A percentile compares a stretch with the other conserved stretches of the same genome.
These are phyloP conservation scores for Ips typographus DNA, from an alignment of 1,140 invertebrate genomes.

Conservation along the genomic window DNA sequence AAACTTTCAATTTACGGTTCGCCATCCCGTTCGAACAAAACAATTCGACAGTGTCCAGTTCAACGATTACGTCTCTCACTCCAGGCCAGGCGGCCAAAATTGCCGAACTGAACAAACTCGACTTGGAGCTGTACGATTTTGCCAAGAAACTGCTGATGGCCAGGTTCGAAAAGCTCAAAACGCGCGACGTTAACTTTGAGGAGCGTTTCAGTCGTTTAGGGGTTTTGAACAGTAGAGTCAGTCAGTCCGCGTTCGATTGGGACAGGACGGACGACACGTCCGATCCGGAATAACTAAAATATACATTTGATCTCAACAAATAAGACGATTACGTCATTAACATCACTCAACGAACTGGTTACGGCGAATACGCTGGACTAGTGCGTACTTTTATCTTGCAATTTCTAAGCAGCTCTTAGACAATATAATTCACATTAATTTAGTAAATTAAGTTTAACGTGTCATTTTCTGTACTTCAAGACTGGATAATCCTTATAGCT, in stretches of 20 bases:
- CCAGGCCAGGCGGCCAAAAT: constrained; percentile 74
- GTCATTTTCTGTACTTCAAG: too few relatives aligned
- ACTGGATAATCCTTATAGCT: too few relatives aligned
- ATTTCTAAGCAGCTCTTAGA: too few relatives aligned
- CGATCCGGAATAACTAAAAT: background rate
- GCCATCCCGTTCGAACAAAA: constrained; percentile 86
- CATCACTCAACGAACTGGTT: too few relatives aligned
- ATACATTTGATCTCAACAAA: too few relatives aligned
- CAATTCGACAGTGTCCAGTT: constrained; percentile 82
- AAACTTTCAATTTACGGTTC: constrained; percentile 93
- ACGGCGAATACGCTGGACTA: too few relatives aligned
- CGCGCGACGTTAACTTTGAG: constrained; percentile 76
- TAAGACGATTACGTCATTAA: too few relatives aligned
- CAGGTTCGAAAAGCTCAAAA: constrained; percentile 78
- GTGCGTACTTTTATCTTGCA: too few relatives aligned
- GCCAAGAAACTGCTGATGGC: constrained; percentile 86
- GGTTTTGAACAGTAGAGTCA: constrained; percentile 67
- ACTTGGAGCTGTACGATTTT: constrained; percentile 92
- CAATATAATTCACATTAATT: too few relatives aligned
- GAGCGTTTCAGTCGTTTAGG: constrained; percentile 78
- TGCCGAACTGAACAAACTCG: constrained; percentile 80
- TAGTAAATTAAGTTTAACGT: too few relatives aligned
- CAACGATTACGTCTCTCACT: constrained; percentile 72
- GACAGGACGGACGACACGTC: constrained; percentile 55
- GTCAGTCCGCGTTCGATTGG: constrained; percentile 83